Percentiles rank a stretch among this genome's conserved stretches.
These are phyloP conservation scores for Gryllus longicercus DNA, from an alignment of 2,888 invertebrate species.

Conservation along the genomic window DNA sequence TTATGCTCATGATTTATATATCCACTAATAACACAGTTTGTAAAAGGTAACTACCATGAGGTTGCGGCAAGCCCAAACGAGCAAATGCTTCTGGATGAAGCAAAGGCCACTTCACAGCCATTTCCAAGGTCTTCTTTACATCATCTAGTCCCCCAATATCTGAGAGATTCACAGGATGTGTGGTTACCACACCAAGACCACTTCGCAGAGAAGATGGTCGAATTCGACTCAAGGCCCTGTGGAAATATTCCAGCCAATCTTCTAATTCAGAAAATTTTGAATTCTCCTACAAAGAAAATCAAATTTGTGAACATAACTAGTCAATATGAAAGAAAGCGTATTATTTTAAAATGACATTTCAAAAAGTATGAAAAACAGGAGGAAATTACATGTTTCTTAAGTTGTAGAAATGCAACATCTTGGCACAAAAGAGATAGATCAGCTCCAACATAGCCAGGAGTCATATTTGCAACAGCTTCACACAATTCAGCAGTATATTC, in stretches of 20 bases:
- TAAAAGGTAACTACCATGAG: conserved; percentile 48
- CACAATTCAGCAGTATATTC: conserved; percentile 36
- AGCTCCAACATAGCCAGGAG: conserved; percentile 57
- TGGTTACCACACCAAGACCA: conserved; percentile 48
- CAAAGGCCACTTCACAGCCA: conserved; percentile 58
- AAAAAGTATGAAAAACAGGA: not conserved
- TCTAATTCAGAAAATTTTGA: not conserved
- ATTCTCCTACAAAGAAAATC: not conserved
- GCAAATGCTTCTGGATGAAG: conserved; percentile 53
- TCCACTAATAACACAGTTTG: not conserved
- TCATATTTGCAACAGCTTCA: conserved; percentile 48
- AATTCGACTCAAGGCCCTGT: conserved; percentile 44
- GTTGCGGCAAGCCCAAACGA: conserved; percentile 55
- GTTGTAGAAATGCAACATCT: conserved; percentile 41
- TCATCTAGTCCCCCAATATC: conserved; percentile 56
- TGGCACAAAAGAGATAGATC: conserved; percentile 53
- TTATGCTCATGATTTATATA: not conserved
- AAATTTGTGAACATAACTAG: not conserved
- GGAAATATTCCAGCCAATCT: conserved; percentile 42
- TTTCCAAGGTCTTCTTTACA: conserved; percentile 52
- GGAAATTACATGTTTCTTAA: conserved; percentile 32
- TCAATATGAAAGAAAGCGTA: not conserved
- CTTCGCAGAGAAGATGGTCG: conserved; percentile 50
- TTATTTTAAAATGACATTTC: not conserved
- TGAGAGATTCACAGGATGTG: conserved; percentile 48